Percentiles rank a stretch among this genome's conserved stretches.
Evolutionary conservation across 2,113 vertebrate genomes (phyloP).

Genomic region (Scalopus aquaticus): DNA sequence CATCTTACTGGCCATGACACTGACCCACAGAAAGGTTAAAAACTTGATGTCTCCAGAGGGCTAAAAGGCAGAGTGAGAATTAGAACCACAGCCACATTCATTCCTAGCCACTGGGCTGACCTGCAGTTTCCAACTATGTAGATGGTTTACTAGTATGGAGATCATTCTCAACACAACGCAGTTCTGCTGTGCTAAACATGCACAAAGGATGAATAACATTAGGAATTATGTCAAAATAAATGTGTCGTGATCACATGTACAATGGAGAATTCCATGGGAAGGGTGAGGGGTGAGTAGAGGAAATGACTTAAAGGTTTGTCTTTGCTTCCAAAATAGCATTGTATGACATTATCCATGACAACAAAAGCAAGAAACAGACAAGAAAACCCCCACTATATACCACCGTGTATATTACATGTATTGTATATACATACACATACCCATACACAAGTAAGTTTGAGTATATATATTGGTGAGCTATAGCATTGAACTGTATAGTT

Average conservation of each 20-base stretch:
- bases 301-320: neutral
- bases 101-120: neutral
- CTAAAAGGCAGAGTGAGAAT: neutral
- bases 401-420: neutral
- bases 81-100: neutral
- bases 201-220: neutral
- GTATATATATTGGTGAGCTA: neutral
- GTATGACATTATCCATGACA: neutral
- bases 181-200: neutral
- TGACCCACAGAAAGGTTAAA: neutral
- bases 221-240: neutral
- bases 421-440: neutral
- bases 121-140: neutral
- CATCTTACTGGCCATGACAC: neutral
- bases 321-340: neutral
- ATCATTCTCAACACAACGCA: neutral
- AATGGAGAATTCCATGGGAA: neutral
- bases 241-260: neutral
- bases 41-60: neutral
- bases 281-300: neutral
- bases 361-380: neutral
- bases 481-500: neutral
- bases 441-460: too few species aligned
- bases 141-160: neutral
- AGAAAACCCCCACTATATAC: neutral